Evolutionary conservation across 2,888 invertebrate species (phyloP), one percentile per base, ranked within the genome.

Genomic region (Sminthurides aquaticus): DNA sequence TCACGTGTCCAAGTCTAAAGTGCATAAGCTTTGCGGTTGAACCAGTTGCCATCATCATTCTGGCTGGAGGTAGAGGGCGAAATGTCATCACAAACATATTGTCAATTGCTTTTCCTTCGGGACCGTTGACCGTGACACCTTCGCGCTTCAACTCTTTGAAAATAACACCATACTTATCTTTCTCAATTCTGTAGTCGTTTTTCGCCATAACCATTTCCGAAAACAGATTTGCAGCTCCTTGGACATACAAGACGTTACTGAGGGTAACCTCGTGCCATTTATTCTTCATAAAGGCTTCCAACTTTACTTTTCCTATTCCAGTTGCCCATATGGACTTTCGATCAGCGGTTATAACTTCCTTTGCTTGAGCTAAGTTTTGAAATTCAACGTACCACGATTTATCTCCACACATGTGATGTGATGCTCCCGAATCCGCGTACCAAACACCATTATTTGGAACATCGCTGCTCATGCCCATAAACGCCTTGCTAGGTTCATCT

Each of bases 1-100:
- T 69, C 3, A 64, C 29, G 25, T 69, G 67, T 11, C 26, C n/a
- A 1, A 66, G 27, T n/a, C n/a, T n/a, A n/a, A n/a, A n/a, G n/a
- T n/a, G 15, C 68, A 25, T 1, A 2, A 52, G 28, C 29, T 49
- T 25, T 11, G 60, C 28, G 22, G 22, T 43, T 26, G 22, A 5
- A 18, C 20, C 2, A 8, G 2, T 1, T 20, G 34, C 48, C n/a
- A 22, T 18, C n/a, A 29, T 49, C 15, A 20, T 1, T 1, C 25
- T n/a, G n/a, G n/a, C n/a, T n/a, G n/a, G 43, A 1, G 29, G 2
- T 11, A 27, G 3, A n/a, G 56, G 48, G 3, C 64, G 61, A 29
- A 68, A 66, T 25, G 26, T 18, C 68, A 66, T 68, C 26, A 64
- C 24, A 24, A 61, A 66, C 1, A 55, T 52, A 43, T 43, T 15